Evolutionary conservation across 2,113 vertebrate species (phyloP).

Genomic region (Ardeotis arabs): DNA sequence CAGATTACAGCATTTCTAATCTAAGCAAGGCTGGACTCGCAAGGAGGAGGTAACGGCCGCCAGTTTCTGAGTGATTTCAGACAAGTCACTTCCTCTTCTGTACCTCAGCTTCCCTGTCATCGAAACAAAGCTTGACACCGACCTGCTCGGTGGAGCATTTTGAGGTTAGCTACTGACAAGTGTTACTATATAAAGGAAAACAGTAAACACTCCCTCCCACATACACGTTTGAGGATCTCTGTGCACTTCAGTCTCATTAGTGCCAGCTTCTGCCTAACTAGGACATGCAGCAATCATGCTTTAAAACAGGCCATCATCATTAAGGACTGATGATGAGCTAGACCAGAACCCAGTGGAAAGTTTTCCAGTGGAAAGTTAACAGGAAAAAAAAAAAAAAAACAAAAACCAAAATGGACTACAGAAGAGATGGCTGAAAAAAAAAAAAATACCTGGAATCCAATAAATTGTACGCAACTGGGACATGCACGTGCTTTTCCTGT

Average conservation of each 20-base stretch:
- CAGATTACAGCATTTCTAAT: fast-evolving
- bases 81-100: background rate
- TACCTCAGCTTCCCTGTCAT: background rate
- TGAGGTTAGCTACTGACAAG: background rate
- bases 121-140: background rate
- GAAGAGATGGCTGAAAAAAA: background rate
- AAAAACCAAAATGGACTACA: background rate
- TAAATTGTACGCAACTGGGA: background rate
- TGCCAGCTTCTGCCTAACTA: background rate
- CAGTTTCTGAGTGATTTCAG: background rate
- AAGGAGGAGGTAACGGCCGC: fast-evolving
- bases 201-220: background rate
- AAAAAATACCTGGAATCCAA: background rate
- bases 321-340: background rate
- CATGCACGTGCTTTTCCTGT: background rate
- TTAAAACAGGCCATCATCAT: no score
- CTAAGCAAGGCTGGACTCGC: fast-evolving
- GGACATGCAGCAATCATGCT: fast-evolving
- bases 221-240: fast-evolving
- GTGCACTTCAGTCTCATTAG: background rate
- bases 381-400: no score
- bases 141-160: background rate
- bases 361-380: fast-evolving
- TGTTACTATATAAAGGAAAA: background rate
- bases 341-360: background rate